Base-by-base conservation (phyloP, 1,140 invertebrate genomes). In the Scylla paramamosain region DNA sequence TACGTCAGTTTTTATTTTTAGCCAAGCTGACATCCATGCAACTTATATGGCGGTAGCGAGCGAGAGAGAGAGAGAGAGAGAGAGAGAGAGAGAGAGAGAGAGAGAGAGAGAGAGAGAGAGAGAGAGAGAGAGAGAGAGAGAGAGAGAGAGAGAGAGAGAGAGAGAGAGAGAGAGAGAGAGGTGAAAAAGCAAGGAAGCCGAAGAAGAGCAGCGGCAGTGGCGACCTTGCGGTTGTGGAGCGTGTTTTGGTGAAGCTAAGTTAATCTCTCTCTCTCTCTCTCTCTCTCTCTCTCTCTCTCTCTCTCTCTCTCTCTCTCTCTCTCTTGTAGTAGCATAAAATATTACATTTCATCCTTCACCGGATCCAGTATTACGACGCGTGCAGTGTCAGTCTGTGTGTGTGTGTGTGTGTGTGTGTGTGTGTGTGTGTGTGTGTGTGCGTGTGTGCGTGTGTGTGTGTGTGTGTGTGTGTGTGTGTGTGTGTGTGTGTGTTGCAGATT, bases 261-360 rank as follows among this genome's bases (percentile, higher is more conserved):
- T n/a, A n/a, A 25, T n/a, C 86, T 88, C 86, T 88, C 86, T 88
- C 86, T 88, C 86, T 88, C 86, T 88, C 86, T 46, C 86, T 88
- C 86, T 88, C 86, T 88, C 86, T 88, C 45, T 88, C 45, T 46
- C 45, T 39, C 45, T 88, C 31, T 88, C 31, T 88, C 31, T 88
- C 31, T 88, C 45, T 46, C 86, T 45, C 86, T 46, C 86, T 88
- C 45, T 88, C 32, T 46, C 86, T 88, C 31, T 45, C 45, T 45
- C 86, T 45, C 45, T 45, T 67, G 8, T n/a, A n/a, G 6, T 7
- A n/a, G n/a, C 20, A n/a, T n/a, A 3, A 77, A 77, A 77, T 77
- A n/a, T 77, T 77, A n/a, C 6, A 77, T n/a, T 7, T 7, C 6
- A n/a, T 77, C 6, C 67, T n/a, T 77, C 25, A 77, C 0, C 1